phyloP scores from a whole-genome alignment of 2,888 invertebrate genomes.

The Nemotelus pantherinus region DNA sequence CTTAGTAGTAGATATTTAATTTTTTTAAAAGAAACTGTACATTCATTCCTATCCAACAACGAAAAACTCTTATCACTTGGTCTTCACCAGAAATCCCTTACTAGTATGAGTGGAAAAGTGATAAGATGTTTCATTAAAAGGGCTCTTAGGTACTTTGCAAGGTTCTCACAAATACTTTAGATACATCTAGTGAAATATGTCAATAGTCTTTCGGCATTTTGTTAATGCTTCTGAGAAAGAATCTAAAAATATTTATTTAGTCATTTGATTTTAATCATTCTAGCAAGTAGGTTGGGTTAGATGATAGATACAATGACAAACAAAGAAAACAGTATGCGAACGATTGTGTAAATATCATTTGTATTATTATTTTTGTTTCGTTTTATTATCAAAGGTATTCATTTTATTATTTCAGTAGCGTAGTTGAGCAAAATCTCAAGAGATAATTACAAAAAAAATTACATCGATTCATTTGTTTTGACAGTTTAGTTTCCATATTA shows the following conservation, averaged over 20 bases:
- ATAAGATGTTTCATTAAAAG: neutral
- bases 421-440: neutral
- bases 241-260: slow-evolving; percentile 41
- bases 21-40: slow-evolving; percentile 2
- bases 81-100: neutral
- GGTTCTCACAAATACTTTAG: slow-evolving; percentile 38
- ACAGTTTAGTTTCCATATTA: slow-evolving; percentile 17
- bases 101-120: slow-evolving; percentile 16
- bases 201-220: slow-evolving; percentile 22
- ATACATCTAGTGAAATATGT: slow-evolving; percentile 17
- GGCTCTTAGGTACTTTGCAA: slow-evolving; percentile 36
- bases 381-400: slow-evolving; percentile 1
- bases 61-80: neutral
- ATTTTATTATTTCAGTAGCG: neutral
- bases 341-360: slow-evolving; percentile 34
- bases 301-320: slow-evolving; percentile 17
- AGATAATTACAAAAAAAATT: too few relatives aligned
- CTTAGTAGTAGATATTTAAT: slow-evolving; percentile 32
- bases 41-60: slow-evolving; percentile 24
- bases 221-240: slow-evolving; percentile 25
- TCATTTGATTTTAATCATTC: slow-evolving; percentile 28
- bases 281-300: slow-evolving; percentile 37
- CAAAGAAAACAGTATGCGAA: neutral
- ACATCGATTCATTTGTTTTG: neutral
- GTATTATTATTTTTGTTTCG: neutral